A percentile compares a stretch with the other conserved stretches of the same genome.
Evolutionary conservation across 2,888 invertebrate species (phyloP).

Genomic region (Fissipunctia ypsillon): DNA sequence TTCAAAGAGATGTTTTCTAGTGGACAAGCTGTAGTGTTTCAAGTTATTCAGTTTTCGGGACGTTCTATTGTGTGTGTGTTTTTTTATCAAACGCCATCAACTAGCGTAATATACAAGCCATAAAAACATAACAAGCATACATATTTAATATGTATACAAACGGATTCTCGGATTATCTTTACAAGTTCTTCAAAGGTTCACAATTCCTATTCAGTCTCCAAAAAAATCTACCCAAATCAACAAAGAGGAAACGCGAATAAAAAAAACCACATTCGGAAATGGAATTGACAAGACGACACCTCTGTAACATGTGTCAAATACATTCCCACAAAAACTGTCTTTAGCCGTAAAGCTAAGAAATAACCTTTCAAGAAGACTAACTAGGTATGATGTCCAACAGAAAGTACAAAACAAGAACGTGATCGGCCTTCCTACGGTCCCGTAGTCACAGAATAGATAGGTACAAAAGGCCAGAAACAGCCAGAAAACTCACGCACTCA

Average conservation of each 20-base stretch:
- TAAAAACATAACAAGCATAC: neutral
- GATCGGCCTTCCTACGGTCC: constrained; percentile 57
- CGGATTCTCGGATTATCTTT: neutral
- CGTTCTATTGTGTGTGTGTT: neutral
- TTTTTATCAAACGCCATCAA: neutral
- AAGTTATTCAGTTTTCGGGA: no score
- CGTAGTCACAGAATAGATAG: neutral
- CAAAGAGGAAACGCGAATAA: constrained; percentile 27
- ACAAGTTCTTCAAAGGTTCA: constrained; percentile 15
- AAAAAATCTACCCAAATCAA: constrained; percentile 25
- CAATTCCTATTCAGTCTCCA: constrained; percentile 2
- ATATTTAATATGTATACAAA: neutral
- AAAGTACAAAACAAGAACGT: constrained; percentile 65
- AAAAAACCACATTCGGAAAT: constrained; percentile 44
- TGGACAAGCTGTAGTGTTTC: neutral
- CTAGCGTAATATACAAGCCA: neutral
- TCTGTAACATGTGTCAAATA: constrained; percentile 44
- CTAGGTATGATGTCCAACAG: constrained; percentile 64
- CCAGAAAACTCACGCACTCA: constrained; percentile 1
- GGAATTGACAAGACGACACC: constrained; percentile 49
- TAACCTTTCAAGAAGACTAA: constrained; percentile 64
- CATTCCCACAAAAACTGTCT: constrained; percentile 43
- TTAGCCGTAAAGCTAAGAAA: constrained; percentile 49
- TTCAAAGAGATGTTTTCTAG: neutral
- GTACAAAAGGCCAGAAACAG: constrained; percentile 10